Percentiles rank a stretch among this genome's conserved stretches.
phyloP scores from a whole-genome alignment of 2,113 vertebrate species.

The Actinemys pallida region DNA sequence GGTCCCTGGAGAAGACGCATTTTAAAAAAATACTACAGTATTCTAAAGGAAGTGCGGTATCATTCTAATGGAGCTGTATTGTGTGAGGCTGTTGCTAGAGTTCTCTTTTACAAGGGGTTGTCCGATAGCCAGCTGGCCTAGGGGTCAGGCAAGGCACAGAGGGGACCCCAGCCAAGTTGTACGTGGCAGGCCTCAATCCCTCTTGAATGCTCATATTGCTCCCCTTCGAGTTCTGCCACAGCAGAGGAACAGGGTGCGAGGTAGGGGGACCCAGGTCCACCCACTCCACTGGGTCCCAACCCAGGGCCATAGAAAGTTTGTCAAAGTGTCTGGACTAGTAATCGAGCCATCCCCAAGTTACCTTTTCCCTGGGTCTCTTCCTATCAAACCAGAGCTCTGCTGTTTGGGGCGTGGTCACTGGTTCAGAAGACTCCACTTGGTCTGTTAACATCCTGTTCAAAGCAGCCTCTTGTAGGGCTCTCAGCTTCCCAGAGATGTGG shows the following conservation, averaged over 20 bases:
- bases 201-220: neutral
- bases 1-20: neutral
- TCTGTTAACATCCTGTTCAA: neutral
- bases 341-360: neutral
- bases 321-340: neutral
- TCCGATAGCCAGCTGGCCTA: neutral
- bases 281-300: neutral
- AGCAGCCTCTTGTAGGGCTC: neutral
- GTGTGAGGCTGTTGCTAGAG: constrained; percentile 17
- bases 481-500: neutral
- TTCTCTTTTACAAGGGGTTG: constrained; percentile 52
- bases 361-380: neutral
- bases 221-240: neutral
- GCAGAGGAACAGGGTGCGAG: neutral
- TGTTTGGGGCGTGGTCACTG: neutral
- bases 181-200: neutral
- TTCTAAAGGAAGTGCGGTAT: constrained; percentile 33
- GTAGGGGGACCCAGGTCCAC: neutral
- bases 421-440: neutral
- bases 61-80: constrained; percentile 58
- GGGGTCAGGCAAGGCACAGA: neutral
- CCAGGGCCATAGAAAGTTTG: neutral
- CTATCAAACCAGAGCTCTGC: neutral
- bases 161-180: neutral
- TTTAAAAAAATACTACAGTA: neutral